Evolutionary conservation across 2,113 vertebrate genomes (phyloP).

Genomic region (Spheniscus mendiculus): DNA sequence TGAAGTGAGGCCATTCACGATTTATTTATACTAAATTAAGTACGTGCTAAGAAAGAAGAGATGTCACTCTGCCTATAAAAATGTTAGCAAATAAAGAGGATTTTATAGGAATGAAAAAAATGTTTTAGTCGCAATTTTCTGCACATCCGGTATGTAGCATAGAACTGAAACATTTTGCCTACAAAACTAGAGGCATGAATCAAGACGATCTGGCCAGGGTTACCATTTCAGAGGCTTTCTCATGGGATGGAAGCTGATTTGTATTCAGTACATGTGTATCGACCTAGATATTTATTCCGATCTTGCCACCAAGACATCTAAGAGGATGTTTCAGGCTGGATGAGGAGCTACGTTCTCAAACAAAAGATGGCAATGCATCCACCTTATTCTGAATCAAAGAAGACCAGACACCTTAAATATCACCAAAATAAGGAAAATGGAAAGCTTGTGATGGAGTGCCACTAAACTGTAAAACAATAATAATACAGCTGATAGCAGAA

Average conservation of each 20-base stretch:
- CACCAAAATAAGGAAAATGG: not conserved
- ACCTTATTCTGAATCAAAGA: not conserved
- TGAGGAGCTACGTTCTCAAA: not conserved
- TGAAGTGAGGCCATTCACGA: not conserved
- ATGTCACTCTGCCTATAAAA: not conserved
- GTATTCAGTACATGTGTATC: not conserved
- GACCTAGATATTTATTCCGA: not conserved
- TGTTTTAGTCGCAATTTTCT: not conserved
- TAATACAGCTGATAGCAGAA: not conserved
- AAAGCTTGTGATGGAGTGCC: not conserved
- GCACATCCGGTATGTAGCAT: not conserved
- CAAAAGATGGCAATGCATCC: not conserved
- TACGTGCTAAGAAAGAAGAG: not conserved
- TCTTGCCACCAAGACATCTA: not conserved
- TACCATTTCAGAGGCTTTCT: not conserved
- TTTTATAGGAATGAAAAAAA: not conserved
- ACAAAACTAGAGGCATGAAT: not conserved
- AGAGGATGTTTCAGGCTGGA: not conserved
- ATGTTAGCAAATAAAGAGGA: not conserved
- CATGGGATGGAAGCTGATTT: not conserved
- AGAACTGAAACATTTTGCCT: not conserved
- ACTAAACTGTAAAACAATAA: not conserved
- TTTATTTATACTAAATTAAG: slow-evolving; percentile 11
- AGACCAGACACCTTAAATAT: not conserved
- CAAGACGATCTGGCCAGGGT: not conserved